Conservation (phyloP, 2,888 invertebrate species). For the Drosophila mulleri region DNA sequence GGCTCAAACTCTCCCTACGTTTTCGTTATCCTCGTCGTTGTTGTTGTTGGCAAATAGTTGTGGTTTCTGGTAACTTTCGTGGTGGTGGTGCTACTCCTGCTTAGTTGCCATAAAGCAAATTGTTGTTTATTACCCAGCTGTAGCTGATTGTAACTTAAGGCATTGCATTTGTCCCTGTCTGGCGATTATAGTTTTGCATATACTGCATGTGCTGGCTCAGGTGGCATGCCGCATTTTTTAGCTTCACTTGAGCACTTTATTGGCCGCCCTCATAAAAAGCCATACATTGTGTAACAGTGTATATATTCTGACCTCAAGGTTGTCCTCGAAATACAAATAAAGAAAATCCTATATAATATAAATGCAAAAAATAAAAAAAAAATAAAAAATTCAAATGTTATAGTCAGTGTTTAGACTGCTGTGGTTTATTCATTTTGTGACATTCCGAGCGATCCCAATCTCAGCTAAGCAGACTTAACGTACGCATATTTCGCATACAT, state of each 20-base stretch:
- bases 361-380: background rate
- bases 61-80: slow-evolving; percentile 52
- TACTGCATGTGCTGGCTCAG: slow-evolving; percentile 14
- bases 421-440: no score
- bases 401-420: background rate
- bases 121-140: slow-evolving; percentile 67
- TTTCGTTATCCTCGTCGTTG: background rate
- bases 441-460: background rate
- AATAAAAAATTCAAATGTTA: background rate
- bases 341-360: background rate
- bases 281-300: background rate
- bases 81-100: slow-evolving; percentile 36
- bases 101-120: slow-evolving; percentile 73
- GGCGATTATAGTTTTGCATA: slow-evolving; percentile 41
- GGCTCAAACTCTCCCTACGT: background rate
- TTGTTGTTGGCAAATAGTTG: slow-evolving; percentile 37
- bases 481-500: background rate
- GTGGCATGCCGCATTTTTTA: slow-evolving; percentile 22
- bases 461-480: background rate
- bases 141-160: slow-evolving; percentile 40
- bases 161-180: slow-evolving; percentile 40
- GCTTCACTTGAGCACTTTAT: background rate
- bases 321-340: no score
- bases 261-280: background rate
- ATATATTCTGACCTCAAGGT: background rate